phyloP scores from a whole-genome alignment of 2,888 invertebrate species.

The Crepidodera aurea region DNA sequence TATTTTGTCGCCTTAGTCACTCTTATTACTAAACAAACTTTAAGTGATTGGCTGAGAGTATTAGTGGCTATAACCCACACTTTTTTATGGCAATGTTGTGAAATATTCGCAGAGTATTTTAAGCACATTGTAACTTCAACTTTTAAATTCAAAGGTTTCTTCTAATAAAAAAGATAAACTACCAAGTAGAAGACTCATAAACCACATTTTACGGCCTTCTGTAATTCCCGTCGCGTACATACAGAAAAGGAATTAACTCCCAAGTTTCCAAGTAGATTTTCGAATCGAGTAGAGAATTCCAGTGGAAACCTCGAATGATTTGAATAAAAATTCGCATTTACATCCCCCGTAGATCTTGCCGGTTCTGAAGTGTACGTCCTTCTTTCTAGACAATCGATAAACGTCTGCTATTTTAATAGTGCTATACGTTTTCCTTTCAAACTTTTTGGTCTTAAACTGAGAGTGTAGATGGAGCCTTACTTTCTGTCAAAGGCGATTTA shows the following conservation, averaged over 20 bases:
- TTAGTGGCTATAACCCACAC: too few species aligned
- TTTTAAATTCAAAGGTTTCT: not conserved
- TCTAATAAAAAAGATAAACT: not conserved
- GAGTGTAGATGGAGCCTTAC: too few species aligned
- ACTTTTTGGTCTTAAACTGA: too few species aligned
- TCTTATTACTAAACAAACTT: too few species aligned
- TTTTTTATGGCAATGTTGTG: too few species aligned
- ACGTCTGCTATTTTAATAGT: not conserved
- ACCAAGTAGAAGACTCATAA: slow-evolving; percentile 2
- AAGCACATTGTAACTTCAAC: not conserved
- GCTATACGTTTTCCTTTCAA: not conserved
- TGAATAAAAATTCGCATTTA: slow-evolving; percentile 22
- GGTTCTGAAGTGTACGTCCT: not conserved
- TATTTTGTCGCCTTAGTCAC: too few species aligned
- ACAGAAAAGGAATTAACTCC: slow-evolving; percentile 20
- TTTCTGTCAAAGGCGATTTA: too few species aligned
- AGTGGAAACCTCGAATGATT: slow-evolving; percentile 7
- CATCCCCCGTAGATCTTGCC: slow-evolving; percentile 7
- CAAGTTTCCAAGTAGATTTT: slow-evolving; percentile 21
- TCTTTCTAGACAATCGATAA: not conserved
- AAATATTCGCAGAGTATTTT: too few species aligned
- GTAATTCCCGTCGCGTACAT: slow-evolving; percentile 16
- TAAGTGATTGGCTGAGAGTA: too few species aligned
- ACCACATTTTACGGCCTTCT: slow-evolving; percentile 4
- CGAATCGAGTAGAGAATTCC: slow-evolving; percentile 9